Evolutionary conservation across 2,797 vertebrate species (phyloP), one percentile per base, ranked within the genome.

Genomic region (Phoebastria nigripes): DNA sequence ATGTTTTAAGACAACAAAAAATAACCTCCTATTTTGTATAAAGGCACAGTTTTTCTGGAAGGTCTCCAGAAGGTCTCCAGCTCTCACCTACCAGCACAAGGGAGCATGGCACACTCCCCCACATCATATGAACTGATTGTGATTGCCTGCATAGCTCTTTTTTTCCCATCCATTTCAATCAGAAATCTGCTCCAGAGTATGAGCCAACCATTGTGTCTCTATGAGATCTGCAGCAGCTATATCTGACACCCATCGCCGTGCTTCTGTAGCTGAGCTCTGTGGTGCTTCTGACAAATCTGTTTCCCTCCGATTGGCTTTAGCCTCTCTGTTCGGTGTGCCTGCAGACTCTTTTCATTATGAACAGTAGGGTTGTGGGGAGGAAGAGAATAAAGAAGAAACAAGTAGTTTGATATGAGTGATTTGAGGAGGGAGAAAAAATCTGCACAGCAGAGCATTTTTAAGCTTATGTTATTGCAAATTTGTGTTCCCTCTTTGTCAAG

Each of bases 251-350:
- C 46, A 14, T 76, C 5, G 2, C 47, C 8, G 1, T 25, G 25
- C 26, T 61, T 44, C 70, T 84, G 87, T 66, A 44, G 11, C 74
- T 42, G 51, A 76, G 62, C 47, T 82, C 87, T 77, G 47, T 13
- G 47, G 71, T 77, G 81, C 59, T 67, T 33, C 78, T 51, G 9
- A 21, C 69, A 90, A 89, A 77, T 69, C 54, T 81, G 41, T 56
- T 91, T 78, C 72, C 37, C 72, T 71, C 49, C 10, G 21, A 51
- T 33, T 2, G 8, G 72, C n/a, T 69, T 83, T 47, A 78, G 72
- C 82, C 0, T 0, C 74, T 80, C 59, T 33, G 33, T 74, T 89
- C 1, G 0, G 39, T 47, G 70, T 28, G 35, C 67, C 71, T 71
- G 63, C 69, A 81, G 79, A 39, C 56, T 67, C 66, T 55, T 5